Percentiles rank a stretch among this genome's conserved stretches.
Conservation (phyloP, 2,888 invertebrate species). For the Drosophila falleni region DNA sequence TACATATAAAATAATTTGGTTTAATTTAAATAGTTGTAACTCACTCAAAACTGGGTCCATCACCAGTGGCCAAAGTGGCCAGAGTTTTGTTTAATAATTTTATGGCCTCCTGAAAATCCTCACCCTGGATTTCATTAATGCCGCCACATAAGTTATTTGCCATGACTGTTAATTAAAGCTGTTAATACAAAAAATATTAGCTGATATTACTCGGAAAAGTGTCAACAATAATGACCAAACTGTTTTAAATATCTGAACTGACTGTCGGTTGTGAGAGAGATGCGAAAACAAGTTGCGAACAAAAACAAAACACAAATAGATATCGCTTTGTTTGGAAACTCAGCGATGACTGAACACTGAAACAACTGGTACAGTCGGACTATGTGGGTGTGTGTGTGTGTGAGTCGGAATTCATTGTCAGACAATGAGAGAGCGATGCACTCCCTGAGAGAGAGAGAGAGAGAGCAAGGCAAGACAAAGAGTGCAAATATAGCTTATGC, state of each 20-base stretch:
- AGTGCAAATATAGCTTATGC: conserved; percentile 10
- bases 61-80: conserved; percentile 26
- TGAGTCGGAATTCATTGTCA: conserved; percentile 31
- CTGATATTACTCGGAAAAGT: not conserved
- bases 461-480: conserved; percentile 7
- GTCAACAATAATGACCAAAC: conserved; percentile 8
- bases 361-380: conserved; percentile 17
- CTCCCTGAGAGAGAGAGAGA: conserved; percentile 12
- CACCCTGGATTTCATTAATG: conserved; percentile 26
- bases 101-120: conserved; percentile 31
- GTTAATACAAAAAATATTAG: conserved; percentile 3
- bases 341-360: conserved; percentile 43
- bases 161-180: conserved; percentile 32
- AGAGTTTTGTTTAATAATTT: conserved; percentile 32
- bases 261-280: not conserved
- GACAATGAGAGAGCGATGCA: conserved; percentile 10
- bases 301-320: conserved; percentile 6
- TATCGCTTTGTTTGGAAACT: conserved; percentile 46
- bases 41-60: conserved; percentile 50
- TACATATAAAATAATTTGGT: not conserved
- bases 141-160: conserved; percentile 42
- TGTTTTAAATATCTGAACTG: conserved; percentile 12
- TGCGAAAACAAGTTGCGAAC: conserved; percentile 10
- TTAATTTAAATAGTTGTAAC: not conserved
- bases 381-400: conserved; percentile 1